These are phyloP conservation scores for Gouania willdenowi DNA, from an alignment of 2,797 vertebrate genomes.

Conservation along the genomic window DNA sequence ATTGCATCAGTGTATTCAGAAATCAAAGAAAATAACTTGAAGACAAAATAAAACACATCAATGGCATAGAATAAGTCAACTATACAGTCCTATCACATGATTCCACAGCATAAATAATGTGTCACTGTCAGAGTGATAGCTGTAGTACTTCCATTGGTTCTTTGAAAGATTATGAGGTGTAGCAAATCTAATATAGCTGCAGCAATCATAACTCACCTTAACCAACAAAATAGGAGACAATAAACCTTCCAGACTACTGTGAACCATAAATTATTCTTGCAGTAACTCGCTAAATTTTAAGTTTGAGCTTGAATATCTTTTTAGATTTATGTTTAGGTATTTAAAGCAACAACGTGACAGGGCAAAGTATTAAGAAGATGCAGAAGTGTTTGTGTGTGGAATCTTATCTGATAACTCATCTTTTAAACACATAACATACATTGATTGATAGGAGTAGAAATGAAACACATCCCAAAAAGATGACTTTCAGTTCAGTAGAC, in stretches of 20 bases:
- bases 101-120: conserved; percentile 20
- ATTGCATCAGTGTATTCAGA: no score
- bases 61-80: no score
- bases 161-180: conserved; percentile 5
- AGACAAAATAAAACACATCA: no score
- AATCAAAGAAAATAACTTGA: no score
- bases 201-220: conserved; percentile 41
- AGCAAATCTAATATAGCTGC: conserved; percentile 9
- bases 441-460: conserved; percentile 14
- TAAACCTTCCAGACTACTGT: conserved; percentile 19
- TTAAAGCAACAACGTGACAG: neutral
- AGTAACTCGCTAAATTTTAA: conserved; percentile 12
- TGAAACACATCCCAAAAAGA: neutral
- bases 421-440: no score
- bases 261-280: conserved; percentile 21
- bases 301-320: conserved; percentile 10
- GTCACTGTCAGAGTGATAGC: conserved; percentile 18
- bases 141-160: conserved; percentile 19
- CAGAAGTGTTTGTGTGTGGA: conserved; percentile 10
- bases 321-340: conserved; percentile 1
- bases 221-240: conserved; percentile 14
- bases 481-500: conserved; percentile 3
- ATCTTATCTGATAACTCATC: conserved; percentile 25
- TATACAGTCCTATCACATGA: no score
- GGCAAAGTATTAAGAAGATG: conserved; percentile 1